These are phyloP conservation scores for Pristionchus entomophagus DNA, from an alignment of 2,888 invertebrate genomes.

Conservation along the genomic window DNA sequence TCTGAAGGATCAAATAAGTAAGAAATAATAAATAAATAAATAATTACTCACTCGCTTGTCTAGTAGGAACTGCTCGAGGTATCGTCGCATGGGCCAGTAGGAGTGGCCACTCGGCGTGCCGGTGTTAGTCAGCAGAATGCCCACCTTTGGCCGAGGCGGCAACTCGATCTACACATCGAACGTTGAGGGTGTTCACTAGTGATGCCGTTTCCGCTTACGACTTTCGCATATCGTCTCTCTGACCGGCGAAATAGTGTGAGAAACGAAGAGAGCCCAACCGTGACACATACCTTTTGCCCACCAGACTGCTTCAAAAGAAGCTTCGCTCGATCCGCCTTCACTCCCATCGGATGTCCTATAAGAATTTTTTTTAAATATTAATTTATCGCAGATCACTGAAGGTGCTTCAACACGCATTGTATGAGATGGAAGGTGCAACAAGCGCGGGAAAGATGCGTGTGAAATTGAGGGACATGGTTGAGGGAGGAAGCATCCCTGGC, in stretches of 20 bases:
- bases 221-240: no score
- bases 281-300: slow-evolving; percentile 44
- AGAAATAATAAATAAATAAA: not conserved
- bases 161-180: not conserved
- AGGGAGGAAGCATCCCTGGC: no score
- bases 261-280: no score
- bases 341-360: slow-evolving; percentile 17
- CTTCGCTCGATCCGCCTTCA: slow-evolving; percentile 46
- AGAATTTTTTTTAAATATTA: slow-evolving; percentile 6
- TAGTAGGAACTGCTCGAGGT: slow-evolving; percentile 47
- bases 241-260: no score
- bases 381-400: no score
- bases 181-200: not conserved
- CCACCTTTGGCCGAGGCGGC: slow-evolving; percentile 43
- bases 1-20: not conserved
- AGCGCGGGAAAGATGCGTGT: no score
- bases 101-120: slow-evolving; percentile 49
- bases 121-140: slow-evolving; percentile 50
- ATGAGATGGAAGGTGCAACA: no score
- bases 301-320: slow-evolving; percentile 47
- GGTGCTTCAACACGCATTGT: no score
- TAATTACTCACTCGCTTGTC: slow-evolving; percentile 39
- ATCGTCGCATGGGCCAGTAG: slow-evolving; percentile 51
- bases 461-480: no score
- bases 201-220: not conserved